These are phyloP conservation scores for Lepidocolaptes lacrymiger DNA, from an alignment of 2,797 vertebrate species.

Conservation along the genomic window DNA sequence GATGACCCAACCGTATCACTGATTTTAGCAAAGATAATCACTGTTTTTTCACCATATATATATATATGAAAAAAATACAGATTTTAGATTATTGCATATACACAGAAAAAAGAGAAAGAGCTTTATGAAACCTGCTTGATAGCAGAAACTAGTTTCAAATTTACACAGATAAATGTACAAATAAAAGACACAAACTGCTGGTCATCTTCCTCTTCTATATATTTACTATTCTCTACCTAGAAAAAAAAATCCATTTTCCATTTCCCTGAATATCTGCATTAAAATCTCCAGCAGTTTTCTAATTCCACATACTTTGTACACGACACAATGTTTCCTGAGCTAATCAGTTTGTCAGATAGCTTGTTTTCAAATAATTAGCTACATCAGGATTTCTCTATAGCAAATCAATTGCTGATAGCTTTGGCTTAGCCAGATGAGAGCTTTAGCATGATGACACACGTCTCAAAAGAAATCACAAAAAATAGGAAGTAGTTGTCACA, in stretches of 20 bases:
- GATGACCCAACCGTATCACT: background rate
- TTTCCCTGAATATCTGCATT: background rate
- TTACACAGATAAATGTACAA: background rate
- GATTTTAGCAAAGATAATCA: background rate
- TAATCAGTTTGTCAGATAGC: background rate
- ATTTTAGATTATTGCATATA: background rate
- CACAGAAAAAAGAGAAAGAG: background rate
- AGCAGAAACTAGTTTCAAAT: background rate
- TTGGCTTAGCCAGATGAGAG: background rate
- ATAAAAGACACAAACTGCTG: background rate
- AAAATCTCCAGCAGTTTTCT: background rate
- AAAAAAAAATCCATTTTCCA: background rate
- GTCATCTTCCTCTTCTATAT: background rate
- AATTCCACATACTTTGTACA: background rate
- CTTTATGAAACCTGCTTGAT: background rate
- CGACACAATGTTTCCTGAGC: background rate
- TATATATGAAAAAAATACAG: background rate
- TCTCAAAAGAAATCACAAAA: slow-evolving; percentile 18
- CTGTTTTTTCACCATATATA: background rate
- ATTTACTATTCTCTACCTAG: background rate
- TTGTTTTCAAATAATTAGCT: slow-evolving; percentile 33
- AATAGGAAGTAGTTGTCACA: background rate
- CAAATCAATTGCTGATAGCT: slow-evolving; percentile 20
- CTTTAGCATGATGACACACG: background rate
- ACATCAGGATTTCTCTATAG: background rate